A percentile compares a stretch with the other conserved stretches of the same genome.
Conservation (phyloP, 2,888 invertebrate species). For the Tuta absoluta region DNA sequence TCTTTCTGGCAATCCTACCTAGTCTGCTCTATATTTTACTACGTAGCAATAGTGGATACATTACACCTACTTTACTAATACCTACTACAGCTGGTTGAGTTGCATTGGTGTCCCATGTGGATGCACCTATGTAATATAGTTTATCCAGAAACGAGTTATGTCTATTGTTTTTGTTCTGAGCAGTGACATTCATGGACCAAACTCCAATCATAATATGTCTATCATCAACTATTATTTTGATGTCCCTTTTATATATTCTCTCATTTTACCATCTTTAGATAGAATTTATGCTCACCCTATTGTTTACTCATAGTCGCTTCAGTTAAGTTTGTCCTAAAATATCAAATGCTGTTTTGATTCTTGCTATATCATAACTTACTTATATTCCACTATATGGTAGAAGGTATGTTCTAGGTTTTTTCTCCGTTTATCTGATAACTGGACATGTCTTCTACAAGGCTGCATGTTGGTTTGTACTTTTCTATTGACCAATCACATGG, state of each 20-base stretch:
- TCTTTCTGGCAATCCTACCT: background rate
- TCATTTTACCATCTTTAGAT: too few relatives aligned
- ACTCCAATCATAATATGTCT: background rate
- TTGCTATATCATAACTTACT: too few relatives aligned
- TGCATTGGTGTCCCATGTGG: background rate
- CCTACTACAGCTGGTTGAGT: conserved; percentile 25
- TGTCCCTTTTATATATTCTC: too few relatives aligned
- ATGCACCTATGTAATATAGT: background rate
- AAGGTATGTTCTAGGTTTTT: too few relatives aligned
- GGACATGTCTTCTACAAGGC: conserved; percentile 4
- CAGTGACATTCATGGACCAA: background rate
- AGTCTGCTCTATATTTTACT: background rate
- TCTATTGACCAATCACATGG: conserved; percentile 50
- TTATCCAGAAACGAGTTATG: background rate
- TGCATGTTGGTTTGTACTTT: conserved; percentile 49
- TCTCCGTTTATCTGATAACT: too few relatives aligned
- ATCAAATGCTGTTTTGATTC: too few relatives aligned
- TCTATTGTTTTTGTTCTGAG: too few relatives aligned
- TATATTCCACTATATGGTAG: too few relatives aligned
- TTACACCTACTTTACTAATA: conserved; percentile 3
- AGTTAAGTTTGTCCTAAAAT: background rate
- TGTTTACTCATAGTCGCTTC: background rate
- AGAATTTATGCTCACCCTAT: too few relatives aligned
- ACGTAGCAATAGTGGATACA: background rate
- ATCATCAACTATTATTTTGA: background rate